phyloP scores from a whole-genome alignment of 2,113 vertebrate species.

The Scalopus aquaticus region DNA sequence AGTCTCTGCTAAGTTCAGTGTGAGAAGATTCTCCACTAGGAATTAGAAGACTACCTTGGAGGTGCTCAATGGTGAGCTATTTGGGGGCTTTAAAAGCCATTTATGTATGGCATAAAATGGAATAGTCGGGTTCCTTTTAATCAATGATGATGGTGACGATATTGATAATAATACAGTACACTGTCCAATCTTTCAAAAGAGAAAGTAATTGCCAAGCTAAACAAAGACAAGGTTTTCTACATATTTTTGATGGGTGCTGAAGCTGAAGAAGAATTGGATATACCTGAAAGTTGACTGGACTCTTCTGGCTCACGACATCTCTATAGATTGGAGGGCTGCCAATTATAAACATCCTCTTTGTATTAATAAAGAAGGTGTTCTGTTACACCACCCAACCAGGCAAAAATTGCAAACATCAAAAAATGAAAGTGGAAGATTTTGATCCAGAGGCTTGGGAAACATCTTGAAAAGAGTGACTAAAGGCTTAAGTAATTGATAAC shows the following conservation, averaged over 20 bases:
- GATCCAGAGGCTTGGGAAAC: background rate
- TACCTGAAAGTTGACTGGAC: background rate
- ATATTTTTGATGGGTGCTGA: background rate
- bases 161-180: background rate
- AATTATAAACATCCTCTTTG: background rate
- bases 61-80: background rate
- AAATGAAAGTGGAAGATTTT: background rate
- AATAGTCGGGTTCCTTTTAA: background rate
- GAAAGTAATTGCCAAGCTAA: background rate
- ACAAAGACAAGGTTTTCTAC: background rate
- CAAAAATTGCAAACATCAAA: background rate
- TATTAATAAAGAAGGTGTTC: slow-evolving; percentile 8
- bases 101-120: background rate
- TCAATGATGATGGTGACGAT: background rate
- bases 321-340: background rate
- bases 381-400: background rate
- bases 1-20: background rate
- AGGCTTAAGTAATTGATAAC: background rate
- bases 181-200: background rate
- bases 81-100: background rate
- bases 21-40: background rate
- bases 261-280: background rate
- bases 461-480: background rate
- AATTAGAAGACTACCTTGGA: background rate
- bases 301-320: background rate